A percentile compares a stretch with the other conserved stretches of the same genome.
Evolutionary conservation across 2,797 vertebrate species (phyloP).

Genomic region (Hipposideros larvatus): DNA sequence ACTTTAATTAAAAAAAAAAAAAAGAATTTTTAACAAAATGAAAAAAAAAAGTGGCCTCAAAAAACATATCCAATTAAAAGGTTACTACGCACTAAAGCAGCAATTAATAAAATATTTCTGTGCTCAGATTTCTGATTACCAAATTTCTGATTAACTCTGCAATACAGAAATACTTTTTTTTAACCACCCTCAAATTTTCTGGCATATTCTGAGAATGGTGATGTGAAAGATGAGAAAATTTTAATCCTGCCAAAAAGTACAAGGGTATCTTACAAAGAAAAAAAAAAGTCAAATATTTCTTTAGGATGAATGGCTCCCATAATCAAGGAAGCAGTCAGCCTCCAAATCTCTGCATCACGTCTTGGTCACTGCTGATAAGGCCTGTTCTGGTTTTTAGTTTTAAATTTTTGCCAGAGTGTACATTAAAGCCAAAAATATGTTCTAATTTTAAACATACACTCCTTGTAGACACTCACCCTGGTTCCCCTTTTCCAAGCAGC

Average conservation of each 20-base stretch:
- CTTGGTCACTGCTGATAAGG: background rate
- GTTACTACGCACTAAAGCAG: conserved; percentile 57
- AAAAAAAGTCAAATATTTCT: background rate
- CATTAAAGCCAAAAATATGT: background rate
- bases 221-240: conserved; percentile 39
- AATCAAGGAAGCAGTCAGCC: background rate
- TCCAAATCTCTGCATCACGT: background rate
- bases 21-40: conserved; percentile 51
- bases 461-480: background rate
- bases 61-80: conserved; percentile 56
- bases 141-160: conserved; percentile 59
- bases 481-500: background rate
- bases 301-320: background rate
- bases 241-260: conserved; percentile 10
- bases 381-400: background rate
- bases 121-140: conserved; percentile 55
- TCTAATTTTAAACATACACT: background rate
- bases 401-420: background rate
- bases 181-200: conserved; percentile 33
- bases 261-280: background rate
- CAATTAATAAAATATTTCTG: conserved; percentile 74
- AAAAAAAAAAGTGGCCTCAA: background rate
- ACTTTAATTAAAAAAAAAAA: too few relatives aligned
- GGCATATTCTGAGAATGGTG: conserved; percentile 40
- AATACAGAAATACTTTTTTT: conserved; percentile 57